Base-by-base conservation (phyloP, 2,113 vertebrate genomes). In the Dascyllus trimaculatus region DNA sequence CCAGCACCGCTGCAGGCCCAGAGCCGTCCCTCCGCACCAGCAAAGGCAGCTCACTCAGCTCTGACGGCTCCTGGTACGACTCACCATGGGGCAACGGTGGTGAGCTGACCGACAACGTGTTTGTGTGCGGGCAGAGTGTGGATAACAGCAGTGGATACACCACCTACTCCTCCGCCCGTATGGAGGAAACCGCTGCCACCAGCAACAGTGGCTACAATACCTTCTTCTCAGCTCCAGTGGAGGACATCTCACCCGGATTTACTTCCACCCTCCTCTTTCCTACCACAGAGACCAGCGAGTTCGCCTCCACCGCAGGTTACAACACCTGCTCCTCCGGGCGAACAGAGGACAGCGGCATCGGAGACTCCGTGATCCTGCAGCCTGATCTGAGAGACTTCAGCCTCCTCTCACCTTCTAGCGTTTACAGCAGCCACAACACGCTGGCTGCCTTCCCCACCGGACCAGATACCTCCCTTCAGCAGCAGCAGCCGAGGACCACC, bases 41-140 rank as follows among this genome's bases (percentile, higher is more conserved):
- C 82, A 97, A 97, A 84, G 96, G 97, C 60, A 97, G 97, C 88
- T 98, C 96, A 0, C 91, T 98, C 46, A 99, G 97, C 87, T 99
- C 97, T 0, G 97, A 98, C 71, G 95, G 95, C 5, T 99, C 97
- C 18, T 98, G 97, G 97, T 98, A 97, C 63, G 97, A 99, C 84
- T 96, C 95, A 0, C 96, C 97, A 0, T 98, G 97, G 97, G 96
- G 97, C 51, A 90, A 89, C n/a, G 76, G 43, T 9, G 92, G 91
- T 1, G 96, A 96, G 71, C 86, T 92, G 59, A 52, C 86, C 1
- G 96, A 97, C 59, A 94, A 92, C 10, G 88, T 94, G 0, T 96
- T 95, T 63, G 75, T 94, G 32, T 92, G 88, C 2, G 89, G 93
- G 35, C 93, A 92, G 77, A 92, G 79, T 0, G 78, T 52, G 1